Conservation (phyloP, 2,113 vertebrate genomes). For the Bolborhynchus lineola region DNA sequence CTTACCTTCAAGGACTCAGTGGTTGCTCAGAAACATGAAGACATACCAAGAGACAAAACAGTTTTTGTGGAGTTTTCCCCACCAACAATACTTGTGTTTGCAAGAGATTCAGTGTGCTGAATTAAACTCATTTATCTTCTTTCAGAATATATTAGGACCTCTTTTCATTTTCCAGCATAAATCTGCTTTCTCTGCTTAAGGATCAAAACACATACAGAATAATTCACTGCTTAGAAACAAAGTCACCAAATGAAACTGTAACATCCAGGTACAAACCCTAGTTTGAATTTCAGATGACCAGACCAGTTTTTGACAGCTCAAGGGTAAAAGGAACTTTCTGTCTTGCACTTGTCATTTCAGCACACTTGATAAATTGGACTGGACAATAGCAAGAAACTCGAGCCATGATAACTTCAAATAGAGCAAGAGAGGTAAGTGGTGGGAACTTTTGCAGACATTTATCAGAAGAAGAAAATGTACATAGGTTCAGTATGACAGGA, state of each 20-base stretch:
- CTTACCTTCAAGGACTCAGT: not conserved
- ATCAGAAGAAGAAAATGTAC: not conserved
- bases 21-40: not conserved
- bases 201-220: not conserved
- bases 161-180: not conserved
- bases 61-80: not conserved
- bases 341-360: not conserved
- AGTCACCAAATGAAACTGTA: not conserved
- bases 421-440: not conserved
- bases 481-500: not conserved
- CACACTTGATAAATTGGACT: constrained; percentile 1
- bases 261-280: not conserved
- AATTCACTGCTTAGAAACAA: not conserved
- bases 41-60: not conserved
- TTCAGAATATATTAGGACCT: not conserved
- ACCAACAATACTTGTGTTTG: not conserved
- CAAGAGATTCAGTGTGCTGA: not conserved
- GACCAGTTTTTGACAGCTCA: not conserved
- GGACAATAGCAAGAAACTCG: not conserved
- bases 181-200: not conserved
- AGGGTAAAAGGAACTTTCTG: not conserved
- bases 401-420: not conserved
- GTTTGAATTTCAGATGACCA: constrained; percentile 16
- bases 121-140: not conserved
- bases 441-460: not conserved